Conservation (phyloP, 2,888 invertebrate species). For the Megalurothrips usitatus region DNA sequence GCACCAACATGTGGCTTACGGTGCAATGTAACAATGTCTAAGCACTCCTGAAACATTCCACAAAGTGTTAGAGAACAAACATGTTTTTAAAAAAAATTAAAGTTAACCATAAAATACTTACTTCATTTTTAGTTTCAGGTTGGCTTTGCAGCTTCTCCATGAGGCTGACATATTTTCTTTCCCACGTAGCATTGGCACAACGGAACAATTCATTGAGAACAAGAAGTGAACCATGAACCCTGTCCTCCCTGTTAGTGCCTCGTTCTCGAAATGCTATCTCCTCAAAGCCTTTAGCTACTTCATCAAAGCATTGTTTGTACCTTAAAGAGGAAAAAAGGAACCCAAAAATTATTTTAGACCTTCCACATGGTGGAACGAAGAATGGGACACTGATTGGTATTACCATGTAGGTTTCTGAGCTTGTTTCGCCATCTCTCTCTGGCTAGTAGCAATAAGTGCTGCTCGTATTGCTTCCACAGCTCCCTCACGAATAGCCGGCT, state of each 20-base stretch:
- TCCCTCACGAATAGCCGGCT: constrained; percentile 84
- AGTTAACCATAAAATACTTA: background rate
- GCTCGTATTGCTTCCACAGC: constrained; percentile 93
- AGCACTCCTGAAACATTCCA: background rate
- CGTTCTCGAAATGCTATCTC: constrained; percentile 62
- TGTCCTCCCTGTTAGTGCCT: constrained; percentile 79
- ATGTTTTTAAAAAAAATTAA: background rate
- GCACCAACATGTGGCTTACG: background rate
- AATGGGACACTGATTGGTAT: constrained; percentile 38
- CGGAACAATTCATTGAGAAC: constrained; percentile 90
- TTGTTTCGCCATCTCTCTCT: constrained; percentile 92
- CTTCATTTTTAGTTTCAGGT: background rate
- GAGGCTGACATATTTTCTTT: constrained; percentile 68
- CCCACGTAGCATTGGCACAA: constrained; percentile 85
- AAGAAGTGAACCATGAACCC: constrained; percentile 86
- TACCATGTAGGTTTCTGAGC: constrained; percentile 83
- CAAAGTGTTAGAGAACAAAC: background rate
- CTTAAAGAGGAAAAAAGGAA: constrained; percentile 40
- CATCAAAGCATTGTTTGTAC: constrained; percentile 89
- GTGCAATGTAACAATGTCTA: background rate
- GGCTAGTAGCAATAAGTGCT: constrained; percentile 89
- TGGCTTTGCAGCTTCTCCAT: constrained; percentile 53
- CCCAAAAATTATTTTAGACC: constrained; percentile 1
- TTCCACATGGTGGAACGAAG: constrained; percentile 24
- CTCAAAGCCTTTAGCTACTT: constrained; percentile 76